These are phyloP conservation scores for Vesta saturnalis DNA, from an alignment of 2,888 invertebrate genomes.

Conservation along the genomic window DNA sequence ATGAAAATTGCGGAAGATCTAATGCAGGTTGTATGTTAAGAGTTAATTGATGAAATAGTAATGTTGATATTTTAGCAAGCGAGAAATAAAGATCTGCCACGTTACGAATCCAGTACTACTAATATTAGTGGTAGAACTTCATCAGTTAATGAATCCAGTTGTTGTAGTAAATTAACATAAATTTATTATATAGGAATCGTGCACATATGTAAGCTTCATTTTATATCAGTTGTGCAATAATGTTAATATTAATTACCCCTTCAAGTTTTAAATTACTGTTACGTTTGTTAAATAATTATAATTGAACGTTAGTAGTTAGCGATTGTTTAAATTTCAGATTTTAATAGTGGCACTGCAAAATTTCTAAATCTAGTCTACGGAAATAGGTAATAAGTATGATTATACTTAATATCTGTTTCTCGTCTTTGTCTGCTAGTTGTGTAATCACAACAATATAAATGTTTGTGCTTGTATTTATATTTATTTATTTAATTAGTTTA, in stretches of 20 bases:
- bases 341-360: too few relatives aligned
- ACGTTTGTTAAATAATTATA: conserved; percentile 6
- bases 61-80: conserved; percentile 72
- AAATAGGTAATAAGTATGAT: background rate
- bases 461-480: conserved; percentile 12
- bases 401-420: background rate
- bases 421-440: background rate
- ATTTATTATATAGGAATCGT: conserved; percentile 14
- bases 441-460: background rate
- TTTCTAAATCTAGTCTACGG: background rate
- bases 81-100: conserved; percentile 82
- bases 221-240: conserved; percentile 1
- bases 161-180: conserved; percentile 65
- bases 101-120: conserved; percentile 77
- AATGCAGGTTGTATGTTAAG: conserved; percentile 73
- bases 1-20: conserved; percentile 95
- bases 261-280: conserved; percentile 5
- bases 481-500: background rate
- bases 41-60: background rate
- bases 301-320: background rate
- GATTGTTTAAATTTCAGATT: background rate
- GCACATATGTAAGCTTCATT: conserved; percentile 14
- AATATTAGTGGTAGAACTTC: conserved; percentile 78
- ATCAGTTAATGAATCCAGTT: conserved; percentile 73
- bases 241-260: background rate